Conservation (phyloP, 2,888 invertebrate species). For the Tupiocoris notatus region DNA sequence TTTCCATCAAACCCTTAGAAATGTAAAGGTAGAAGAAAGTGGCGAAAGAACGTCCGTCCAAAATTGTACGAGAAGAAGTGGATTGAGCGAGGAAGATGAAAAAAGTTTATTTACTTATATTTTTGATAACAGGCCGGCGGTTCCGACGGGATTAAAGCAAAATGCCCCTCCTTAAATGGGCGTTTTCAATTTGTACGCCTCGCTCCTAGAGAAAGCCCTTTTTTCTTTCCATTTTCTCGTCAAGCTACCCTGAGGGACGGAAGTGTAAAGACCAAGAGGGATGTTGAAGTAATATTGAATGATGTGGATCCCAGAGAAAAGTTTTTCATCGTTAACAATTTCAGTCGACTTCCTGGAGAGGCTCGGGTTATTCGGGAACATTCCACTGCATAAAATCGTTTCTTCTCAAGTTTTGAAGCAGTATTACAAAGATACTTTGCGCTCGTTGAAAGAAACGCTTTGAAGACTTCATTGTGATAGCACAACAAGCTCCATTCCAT, state of each 20-base stretch:
- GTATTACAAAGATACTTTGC: not conserved
- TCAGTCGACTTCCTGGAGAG: not conserved
- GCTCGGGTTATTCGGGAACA: not conserved
- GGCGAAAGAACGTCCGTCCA: not conserved
- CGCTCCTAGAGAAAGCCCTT: not conserved
- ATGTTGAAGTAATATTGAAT: not conserved
- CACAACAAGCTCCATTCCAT: no score
- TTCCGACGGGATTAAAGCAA: not conserved
- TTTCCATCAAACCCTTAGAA: not conserved
- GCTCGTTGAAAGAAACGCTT: not conserved
- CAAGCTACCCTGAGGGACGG: not conserved
- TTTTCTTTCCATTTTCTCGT: not conserved
- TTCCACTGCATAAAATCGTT: not conserved
- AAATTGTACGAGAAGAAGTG: not conserved
- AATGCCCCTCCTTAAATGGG: not conserved
- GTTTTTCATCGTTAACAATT: not conserved
- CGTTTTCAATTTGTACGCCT: not conserved
- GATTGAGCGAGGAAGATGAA: not conserved
- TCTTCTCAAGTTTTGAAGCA: not conserved
- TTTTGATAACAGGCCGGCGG: not conserved
- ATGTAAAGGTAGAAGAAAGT: not conserved
- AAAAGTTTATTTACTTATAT: not conserved
- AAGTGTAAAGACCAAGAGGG: not conserved
- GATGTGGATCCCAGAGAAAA: not conserved
- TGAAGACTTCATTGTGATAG: not conserved